phyloP scores from a whole-genome alignment of 2,888 invertebrate species.

The Plagodis pulveraria region DNA sequence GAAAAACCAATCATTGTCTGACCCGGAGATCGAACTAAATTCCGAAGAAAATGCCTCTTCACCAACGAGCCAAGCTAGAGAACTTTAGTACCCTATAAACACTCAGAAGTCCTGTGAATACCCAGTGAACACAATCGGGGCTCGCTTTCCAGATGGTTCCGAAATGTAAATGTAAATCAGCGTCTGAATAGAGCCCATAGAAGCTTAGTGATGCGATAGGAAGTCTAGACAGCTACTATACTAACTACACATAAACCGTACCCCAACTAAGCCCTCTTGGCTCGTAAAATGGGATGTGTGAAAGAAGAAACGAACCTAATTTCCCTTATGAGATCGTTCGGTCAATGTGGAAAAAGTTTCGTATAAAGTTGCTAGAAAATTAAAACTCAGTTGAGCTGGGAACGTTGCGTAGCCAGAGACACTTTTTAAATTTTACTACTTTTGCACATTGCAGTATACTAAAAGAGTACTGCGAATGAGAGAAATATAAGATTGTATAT shows the following conservation, averaged over 20 bases:
- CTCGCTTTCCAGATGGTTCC: conserved; percentile 24
- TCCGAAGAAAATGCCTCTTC: no score
- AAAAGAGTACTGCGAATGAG: no score
- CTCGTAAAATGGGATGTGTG: conserved; percentile 30
- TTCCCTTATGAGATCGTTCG: conserved; percentile 11
- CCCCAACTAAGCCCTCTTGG: conserved; percentile 9
- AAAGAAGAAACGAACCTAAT: conserved; percentile 32
- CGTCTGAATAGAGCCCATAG: conserved; percentile 21
- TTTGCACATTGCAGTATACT: no score
- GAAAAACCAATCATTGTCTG: no score
- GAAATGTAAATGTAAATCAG: conserved; percentile 43
- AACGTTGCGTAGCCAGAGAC: no score
- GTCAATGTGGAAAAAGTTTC: conserved; percentile 6
- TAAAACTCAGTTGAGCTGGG: neutral
- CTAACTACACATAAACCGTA: conserved; percentile 32
- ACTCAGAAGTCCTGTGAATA: neutral
- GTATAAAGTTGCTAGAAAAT: conserved; percentile 7
- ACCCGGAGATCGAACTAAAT: no score
- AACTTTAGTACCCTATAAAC: no score
- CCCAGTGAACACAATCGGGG: conserved; percentile 13
- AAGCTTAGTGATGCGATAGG: conserved; percentile 25
- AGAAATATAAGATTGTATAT: no score
- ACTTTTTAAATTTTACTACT: no score
- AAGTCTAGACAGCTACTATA: conserved; percentile 47
- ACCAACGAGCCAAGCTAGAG: no score